Conservation (phyloP, 2,113 vertebrate species). For the Zootoca vivipara region DNA sequence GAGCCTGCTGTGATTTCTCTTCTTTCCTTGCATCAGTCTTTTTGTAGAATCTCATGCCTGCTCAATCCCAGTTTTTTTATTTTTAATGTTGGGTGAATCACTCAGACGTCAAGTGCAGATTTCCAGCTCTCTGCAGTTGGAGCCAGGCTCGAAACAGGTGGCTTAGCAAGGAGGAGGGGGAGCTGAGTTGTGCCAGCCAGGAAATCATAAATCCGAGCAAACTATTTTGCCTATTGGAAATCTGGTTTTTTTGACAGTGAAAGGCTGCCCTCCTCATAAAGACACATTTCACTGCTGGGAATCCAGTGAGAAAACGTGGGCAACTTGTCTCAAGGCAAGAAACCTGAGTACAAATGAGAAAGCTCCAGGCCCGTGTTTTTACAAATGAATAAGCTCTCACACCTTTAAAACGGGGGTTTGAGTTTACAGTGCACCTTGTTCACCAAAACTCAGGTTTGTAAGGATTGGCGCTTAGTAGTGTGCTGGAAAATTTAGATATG, state of each 20-base stretch:
- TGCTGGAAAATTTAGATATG: too few relatives aligned
- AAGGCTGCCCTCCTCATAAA: not conserved
- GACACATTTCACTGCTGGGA: not conserved
- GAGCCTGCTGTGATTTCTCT: not conserved
- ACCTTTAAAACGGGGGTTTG: not conserved
- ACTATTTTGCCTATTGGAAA: not conserved
- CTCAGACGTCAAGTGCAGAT: not conserved
- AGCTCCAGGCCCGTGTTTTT: not conserved
- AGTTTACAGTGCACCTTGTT: not conserved
- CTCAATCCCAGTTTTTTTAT: not conserved
- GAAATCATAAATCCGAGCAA: not conserved
- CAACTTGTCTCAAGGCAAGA: not conserved
- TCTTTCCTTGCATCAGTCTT: not conserved
- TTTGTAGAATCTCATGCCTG: not conserved
- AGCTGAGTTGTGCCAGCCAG: rapidly evolving
- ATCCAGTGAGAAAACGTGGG: not conserved
- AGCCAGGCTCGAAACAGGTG: not conserved
- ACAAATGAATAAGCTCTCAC: not conserved
- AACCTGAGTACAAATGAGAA: not conserved
- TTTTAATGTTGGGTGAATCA: not conserved
- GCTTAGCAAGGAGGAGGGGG: not conserved
- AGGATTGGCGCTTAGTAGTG: not conserved
- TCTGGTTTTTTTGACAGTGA: not conserved
- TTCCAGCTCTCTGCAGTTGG: not conserved
- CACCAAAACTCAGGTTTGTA: not conserved